Evolutionary conservation across 2,888 invertebrate genomes (phyloP).

Genomic region (Fragum whitleyi): DNA sequence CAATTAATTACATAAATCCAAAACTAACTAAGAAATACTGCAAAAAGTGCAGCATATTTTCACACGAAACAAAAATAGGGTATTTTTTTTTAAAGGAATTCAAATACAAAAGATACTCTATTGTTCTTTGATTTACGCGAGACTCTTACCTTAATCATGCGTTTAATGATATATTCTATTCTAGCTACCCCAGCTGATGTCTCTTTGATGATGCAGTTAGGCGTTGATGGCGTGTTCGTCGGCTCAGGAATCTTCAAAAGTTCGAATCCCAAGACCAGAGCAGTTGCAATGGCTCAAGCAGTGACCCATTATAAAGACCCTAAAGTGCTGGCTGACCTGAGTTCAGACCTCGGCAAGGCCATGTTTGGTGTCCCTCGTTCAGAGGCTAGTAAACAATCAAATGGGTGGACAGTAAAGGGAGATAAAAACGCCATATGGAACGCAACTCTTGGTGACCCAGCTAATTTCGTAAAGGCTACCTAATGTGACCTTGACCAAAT

Average conservation of each 20-base stretch:
- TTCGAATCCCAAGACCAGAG: constrained; percentile 76
- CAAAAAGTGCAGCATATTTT: too few species aligned
- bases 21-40: too few species aligned
- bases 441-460: constrained; percentile 69
- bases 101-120: too few species aligned
- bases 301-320: constrained; percentile 82
- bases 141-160: too few species aligned
- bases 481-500: too few species aligned
- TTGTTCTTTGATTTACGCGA: too few species aligned
- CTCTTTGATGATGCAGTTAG: constrained; percentile 83
- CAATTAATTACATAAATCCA: too few species aligned
- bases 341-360: constrained; percentile 80
- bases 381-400: constrained; percentile 39
- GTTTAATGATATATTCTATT: too few species aligned
- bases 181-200: constrained; percentile 84
- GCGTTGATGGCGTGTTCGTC: constrained; percentile 84
- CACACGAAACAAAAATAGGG: too few species aligned
- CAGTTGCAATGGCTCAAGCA: constrained; percentile 82
- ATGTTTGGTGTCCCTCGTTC: constrained; percentile 77
- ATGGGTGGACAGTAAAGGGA: constrained; percentile 39
- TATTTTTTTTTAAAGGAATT: too few species aligned
- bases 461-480: constrained; percentile 29
- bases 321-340: constrained; percentile 77
- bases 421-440: constrained; percentile 71
- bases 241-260: constrained; percentile 84